Evolutionary conservation across 1,140 invertebrate species (phyloP).

Genomic region (Lineus longissimus): DNA sequence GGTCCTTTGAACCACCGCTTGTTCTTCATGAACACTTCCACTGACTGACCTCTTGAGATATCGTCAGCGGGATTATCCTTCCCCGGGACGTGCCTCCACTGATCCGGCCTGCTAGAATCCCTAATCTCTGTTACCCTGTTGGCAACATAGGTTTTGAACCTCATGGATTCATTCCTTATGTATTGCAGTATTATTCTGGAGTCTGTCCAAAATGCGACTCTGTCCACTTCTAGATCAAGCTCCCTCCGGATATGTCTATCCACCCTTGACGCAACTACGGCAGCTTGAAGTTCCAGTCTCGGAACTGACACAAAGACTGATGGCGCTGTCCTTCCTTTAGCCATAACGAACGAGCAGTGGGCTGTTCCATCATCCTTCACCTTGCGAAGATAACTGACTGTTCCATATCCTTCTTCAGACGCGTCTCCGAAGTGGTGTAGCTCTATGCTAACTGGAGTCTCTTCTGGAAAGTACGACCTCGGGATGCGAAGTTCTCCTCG

Average conservation of each 20-base stretch:
- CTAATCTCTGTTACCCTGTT: conserved; percentile 19
- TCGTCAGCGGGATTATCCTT: no score
- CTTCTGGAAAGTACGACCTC: background rate
- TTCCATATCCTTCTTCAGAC: background rate
- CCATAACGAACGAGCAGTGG: background rate
- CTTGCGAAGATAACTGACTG: background rate
- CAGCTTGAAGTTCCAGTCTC: conserved; percentile 4
- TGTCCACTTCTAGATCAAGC: background rate
- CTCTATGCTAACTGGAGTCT: background rate
- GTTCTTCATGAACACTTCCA: no score
- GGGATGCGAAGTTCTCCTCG: background rate
- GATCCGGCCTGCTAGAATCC: conserved; percentile 5
- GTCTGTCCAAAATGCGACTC: background rate
- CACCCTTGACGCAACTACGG: background rate
- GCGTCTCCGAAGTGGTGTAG: conserved; percentile 2
- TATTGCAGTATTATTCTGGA: background rate
- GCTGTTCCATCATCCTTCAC: background rate
- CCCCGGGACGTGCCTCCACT: conserved; percentile 17
- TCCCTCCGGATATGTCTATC: background rate
- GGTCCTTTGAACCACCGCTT: no score
- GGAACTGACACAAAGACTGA: background rate
- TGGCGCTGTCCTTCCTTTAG: background rate
- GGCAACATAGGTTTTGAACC: conserved; percentile 6
- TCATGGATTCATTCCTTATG: background rate
- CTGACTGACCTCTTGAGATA: no score